Conservation (phyloP, 2,797 vertebrate species). For the Eospalax fontanierii region DNA sequence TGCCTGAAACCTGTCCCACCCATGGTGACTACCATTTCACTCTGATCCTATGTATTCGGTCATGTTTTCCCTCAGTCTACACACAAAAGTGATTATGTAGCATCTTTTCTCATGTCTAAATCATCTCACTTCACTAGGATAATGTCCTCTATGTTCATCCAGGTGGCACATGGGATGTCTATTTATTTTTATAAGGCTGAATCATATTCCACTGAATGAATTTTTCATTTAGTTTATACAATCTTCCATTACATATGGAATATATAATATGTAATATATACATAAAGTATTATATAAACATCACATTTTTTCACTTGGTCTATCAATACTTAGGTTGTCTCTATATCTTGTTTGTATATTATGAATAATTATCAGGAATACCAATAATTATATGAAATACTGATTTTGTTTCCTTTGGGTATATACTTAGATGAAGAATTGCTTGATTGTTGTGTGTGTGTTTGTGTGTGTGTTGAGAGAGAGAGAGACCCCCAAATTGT, state of each 20-base stretch:
- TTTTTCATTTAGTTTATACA: too few relatives aligned
- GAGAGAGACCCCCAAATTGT: too few relatives aligned
- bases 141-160: not conserved
- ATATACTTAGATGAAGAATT: not conserved
- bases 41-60: too few relatives aligned
- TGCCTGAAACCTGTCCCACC: too few relatives aligned
- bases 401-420: not conserved
- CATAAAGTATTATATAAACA: not conserved
- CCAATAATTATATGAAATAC: not conserved
- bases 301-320: not conserved
- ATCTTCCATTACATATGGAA: not conserved
- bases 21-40: too few relatives aligned
- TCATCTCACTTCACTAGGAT: not conserved
- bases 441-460: not conserved
- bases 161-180: not conserved
- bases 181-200: not conserved
- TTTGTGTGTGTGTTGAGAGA: too few relatives aligned
- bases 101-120: not conserved
- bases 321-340: not conserved
- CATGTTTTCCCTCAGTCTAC: not conserved
- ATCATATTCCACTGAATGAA: not conserved
- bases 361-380: not conserved
- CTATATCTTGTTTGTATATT: not conserved
- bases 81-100: not conserved
- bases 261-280: too few relatives aligned